phyloP scores from a whole-genome alignment of 2,888 invertebrate species.

The Psococerastis gibbosa region DNA sequence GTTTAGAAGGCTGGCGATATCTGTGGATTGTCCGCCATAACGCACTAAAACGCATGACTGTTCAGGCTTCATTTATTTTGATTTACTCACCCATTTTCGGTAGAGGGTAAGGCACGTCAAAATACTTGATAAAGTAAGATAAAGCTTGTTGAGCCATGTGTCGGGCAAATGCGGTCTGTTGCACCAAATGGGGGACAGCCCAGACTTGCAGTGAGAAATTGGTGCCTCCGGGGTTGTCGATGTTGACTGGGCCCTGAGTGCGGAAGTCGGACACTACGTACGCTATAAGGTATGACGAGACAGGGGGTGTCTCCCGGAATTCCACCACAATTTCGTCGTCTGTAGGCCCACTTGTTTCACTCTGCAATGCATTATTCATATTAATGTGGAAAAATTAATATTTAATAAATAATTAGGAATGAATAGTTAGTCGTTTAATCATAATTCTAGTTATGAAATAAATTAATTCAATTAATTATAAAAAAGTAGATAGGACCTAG shows the following conservation, averaged over 20 bases:
- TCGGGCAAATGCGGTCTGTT: conserved; percentile 58
- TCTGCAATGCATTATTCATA: too few species aligned
- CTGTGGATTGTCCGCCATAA: too few species aligned
- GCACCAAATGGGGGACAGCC: conserved; percentile 48
- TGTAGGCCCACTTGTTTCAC: conserved; percentile 24
- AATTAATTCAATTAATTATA: too few species aligned
- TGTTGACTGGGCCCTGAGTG: conserved; percentile 19
- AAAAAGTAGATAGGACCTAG: too few species aligned
- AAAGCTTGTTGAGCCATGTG: conserved; percentile 51
- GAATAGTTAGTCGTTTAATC: too few species aligned
- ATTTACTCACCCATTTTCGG: conserved; percentile 60
- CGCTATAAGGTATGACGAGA: conserved; percentile 90
- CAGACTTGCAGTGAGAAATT: conserved; percentile 52
- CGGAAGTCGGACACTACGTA: conserved; percentile 84
- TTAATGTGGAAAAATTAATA: too few species aligned
- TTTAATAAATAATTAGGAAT: too few species aligned
- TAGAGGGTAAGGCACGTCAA: conserved; percentile 67
- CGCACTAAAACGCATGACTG: too few species aligned
- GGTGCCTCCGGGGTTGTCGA: conserved; percentile 23
- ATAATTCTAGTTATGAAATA: too few species aligned
- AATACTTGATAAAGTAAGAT: conserved; percentile 69
- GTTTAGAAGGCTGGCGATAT: too few species aligned
- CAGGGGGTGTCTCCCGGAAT: conserved; percentile 65
- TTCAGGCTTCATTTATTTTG: too few species aligned
- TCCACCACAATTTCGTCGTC: conserved; percentile 39